Percentiles rank a stretch among this genome's conserved stretches.
These are phyloP conservation scores for Pygathrix nemaeus DNA, from an alignment of 2,113 vertebrate species.

Conservation along the genomic window DNA sequence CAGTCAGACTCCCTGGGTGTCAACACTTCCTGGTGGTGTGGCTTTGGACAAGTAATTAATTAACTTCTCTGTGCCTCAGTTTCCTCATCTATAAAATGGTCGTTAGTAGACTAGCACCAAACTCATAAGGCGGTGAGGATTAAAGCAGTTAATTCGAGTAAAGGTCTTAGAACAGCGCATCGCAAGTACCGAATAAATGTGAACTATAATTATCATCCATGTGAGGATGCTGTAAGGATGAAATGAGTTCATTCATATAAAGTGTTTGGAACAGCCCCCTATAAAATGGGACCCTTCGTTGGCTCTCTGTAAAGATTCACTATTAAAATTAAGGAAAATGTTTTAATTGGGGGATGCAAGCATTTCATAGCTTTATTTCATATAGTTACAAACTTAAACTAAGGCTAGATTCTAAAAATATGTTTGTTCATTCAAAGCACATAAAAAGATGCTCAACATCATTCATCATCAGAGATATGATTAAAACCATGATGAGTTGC, in stretches of 20 bases:
- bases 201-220: no score
- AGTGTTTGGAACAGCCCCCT: background rate
- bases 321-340: background rate
- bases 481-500: background rate
- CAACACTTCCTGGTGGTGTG: background rate
- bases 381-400: background rate
- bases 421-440: background rate
- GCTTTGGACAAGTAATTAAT: background rate
- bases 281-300: background rate
- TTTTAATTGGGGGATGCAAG: background rate
- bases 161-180: background rate
- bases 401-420: background rate
- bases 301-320: background rate
- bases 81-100: background rate
- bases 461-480: background rate
- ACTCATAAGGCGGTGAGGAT: background rate
- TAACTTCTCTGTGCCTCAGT: background rate
- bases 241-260: background rate
- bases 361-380: no score
- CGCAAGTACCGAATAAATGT: background rate
- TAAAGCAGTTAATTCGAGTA: background rate
- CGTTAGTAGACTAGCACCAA: background rate
- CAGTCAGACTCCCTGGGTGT: background rate
- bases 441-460: background rate
- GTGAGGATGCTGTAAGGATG: background rate